Base-by-base conservation (phyloP, 2,888 invertebrate genomes). In the Melanostoma scalare region DNA sequence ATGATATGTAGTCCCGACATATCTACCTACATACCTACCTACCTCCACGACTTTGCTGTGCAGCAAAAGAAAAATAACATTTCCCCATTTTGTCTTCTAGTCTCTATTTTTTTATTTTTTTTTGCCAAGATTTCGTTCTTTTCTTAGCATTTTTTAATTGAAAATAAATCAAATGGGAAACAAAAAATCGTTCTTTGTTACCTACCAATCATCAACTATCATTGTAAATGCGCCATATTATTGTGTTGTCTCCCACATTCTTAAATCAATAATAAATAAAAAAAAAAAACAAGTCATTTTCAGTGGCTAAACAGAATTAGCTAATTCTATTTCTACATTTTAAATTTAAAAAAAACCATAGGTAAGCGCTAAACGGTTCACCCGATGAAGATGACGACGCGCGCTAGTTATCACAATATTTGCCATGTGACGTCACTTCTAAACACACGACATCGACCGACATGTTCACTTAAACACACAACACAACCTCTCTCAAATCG, bases 381-480 rank as follows among this genome's bases (percentile, higher is more conserved):
- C 42, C 48, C 20, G 52, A 33, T 58, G 71, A 42, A 33, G 52
- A 71, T n/a, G 53, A 35, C 56, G 55, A 69, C 76, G 69, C 55
- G 63, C 46, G 63, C 69, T 77, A 56, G 76, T 77, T 35, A 79
- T 79, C 68, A 68, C 73, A 73, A 73, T 55, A 78, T 80, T 74
- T 74, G 69, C 48, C 9, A 35, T 53, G 31, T 80, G 80, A 80
- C 75, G 80, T 80, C 80, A 75, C 65, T 48, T 8, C 33, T 36
- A 0, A 69, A 69, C 40, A 53, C 36, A 61, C 60, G 44, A 46
- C 46, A 63, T 50, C 20, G 20, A 20, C 20, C 20, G 20, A 20
- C 20, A 53, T 60, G 58, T 58, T 48, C 33, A 56, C 52, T 56
- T 55, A 36, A 52, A 33, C 6, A 58, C 65, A 74, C 50, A 71